Conservation (phyloP, 2,113 vertebrate species). For the Lichenostomus cassidix region DNA sequence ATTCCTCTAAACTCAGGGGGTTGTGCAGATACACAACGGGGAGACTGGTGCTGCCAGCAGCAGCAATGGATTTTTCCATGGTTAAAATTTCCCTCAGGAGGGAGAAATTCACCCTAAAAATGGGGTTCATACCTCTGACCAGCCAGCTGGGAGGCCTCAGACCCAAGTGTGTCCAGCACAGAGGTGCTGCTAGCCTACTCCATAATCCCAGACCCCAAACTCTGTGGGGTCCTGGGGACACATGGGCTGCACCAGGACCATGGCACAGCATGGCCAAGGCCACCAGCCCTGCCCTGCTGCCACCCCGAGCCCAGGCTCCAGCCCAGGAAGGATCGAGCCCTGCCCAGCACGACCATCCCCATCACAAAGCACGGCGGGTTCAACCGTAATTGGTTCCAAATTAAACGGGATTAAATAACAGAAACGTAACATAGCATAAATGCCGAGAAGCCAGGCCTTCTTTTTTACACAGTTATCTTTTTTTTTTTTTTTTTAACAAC, state of each 20-base stretch:
- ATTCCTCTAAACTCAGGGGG: not conserved
- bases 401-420: conserved; percentile 61
- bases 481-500: conserved; percentile 9
- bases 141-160: not conserved
- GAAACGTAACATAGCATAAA: not conserved
- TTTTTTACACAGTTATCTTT: conserved; percentile 35
- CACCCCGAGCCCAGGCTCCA: not conserved
- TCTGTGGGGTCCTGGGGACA: accelerated
- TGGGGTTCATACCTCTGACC: accelerated
- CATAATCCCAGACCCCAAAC: not conserved
- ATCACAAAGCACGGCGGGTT: not conserved
- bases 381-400: conserved; percentile 46
- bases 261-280: accelerated
- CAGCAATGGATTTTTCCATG: not conserved
- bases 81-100: not conserved
- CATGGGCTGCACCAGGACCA: not conserved
- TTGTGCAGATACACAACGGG: accelerated
- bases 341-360: not conserved
- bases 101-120: not conserved
- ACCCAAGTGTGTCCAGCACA: not conserved
- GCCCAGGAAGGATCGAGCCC: not conserved
- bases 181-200: not conserved
- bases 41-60: not conserved
- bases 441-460: conserved; percentile 29
- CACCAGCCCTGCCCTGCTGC: not conserved